Evolutionary conservation across 2,113 vertebrate species (phyloP).

Genomic region (Calyptommatus sinebrachiatus): DNA sequence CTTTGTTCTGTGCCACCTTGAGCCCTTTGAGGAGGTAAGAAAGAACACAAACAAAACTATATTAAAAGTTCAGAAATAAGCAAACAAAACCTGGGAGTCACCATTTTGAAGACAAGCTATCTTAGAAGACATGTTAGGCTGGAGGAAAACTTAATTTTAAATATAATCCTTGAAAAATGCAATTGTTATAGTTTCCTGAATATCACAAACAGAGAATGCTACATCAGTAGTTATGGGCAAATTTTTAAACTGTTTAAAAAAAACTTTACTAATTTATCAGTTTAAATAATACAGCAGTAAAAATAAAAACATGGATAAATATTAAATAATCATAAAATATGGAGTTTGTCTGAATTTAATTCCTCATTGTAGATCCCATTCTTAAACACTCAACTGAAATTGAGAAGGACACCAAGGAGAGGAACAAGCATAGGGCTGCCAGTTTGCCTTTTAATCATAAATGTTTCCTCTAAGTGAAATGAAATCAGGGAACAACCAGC

Average conservation of each 20-base stretch:
- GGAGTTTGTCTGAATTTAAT: neutral
- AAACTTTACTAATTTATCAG: neutral
- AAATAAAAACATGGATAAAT: conserved; percentile 3
- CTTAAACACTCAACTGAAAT: conserved; percentile 20
- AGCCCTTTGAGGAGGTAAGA: no score
- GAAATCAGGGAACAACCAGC: conserved; percentile 26
- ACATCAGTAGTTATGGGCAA: neutral
- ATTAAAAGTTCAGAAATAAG: no score
- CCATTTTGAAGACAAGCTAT: no score
- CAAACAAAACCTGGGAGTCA: no score
- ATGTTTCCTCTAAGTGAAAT: neutral
- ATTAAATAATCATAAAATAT: no score
- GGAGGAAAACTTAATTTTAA: neutral
- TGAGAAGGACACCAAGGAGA: conserved; percentile 5
- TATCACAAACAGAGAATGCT: neutral
- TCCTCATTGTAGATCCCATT: neutral
- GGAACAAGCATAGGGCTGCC: conserved; percentile 23
- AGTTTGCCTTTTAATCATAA: conserved; percentile 39
- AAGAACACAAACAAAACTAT: no score
- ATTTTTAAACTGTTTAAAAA: neutral
- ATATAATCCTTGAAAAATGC: neutral
- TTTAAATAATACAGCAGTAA: neutral
- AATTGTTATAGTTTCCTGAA: neutral
- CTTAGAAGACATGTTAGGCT: no score
- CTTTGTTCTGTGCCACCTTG: no score